These are phyloP conservation scores for Dryocosmus kuriphilus DNA, from an alignment of 2,888 invertebrate genomes.

Conservation along the genomic window DNA sequence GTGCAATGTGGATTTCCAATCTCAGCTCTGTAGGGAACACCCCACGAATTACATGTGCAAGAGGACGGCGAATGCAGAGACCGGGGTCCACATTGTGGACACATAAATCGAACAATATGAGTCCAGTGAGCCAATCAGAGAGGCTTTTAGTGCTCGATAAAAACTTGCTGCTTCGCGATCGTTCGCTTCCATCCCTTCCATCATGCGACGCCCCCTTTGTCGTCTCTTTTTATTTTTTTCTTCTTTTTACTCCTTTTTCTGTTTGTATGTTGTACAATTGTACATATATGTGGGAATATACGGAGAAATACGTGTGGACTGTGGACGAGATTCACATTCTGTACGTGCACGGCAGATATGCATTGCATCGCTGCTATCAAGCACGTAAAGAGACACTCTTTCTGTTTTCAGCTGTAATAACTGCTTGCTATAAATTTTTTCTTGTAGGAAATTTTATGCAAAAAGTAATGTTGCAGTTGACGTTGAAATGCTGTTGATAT, in stretches of 20 bases:
- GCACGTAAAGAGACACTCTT: constrained; percentile 32
- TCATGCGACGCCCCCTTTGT: constrained; percentile 34
- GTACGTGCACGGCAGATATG: constrained; percentile 33
- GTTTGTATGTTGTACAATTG: not conserved
- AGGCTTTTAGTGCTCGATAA: constrained; percentile 54
- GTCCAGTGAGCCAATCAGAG: constrained; percentile 53
- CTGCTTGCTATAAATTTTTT: constrained; percentile 12
- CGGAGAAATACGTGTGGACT: not conserved
- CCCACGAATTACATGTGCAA: constrained; percentile 52
- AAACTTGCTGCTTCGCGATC: constrained; percentile 49
- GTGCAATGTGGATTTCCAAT: constrained; percentile 1
- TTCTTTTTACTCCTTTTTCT: not conserved
- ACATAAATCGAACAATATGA: constrained; percentile 57
- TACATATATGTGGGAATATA: constrained; percentile 1
- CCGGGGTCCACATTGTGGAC: constrained; percentile 50
- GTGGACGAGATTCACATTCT: constrained; percentile 28
- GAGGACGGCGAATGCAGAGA: constrained; percentile 49
- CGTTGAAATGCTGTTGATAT: not conserved
- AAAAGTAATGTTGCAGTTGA: constrained; percentile 4
- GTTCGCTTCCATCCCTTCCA: constrained; percentile 42
- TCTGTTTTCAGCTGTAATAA: constrained; percentile 16
- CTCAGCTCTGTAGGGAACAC: constrained; percentile 47
- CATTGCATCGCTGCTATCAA: constrained; percentile 15
- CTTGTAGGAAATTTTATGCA: not conserved
- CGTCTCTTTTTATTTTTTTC: constrained; percentile 33